Conservation (phyloP, 2,888 invertebrate genomes). For the Seira sanloemensis region DNA sequence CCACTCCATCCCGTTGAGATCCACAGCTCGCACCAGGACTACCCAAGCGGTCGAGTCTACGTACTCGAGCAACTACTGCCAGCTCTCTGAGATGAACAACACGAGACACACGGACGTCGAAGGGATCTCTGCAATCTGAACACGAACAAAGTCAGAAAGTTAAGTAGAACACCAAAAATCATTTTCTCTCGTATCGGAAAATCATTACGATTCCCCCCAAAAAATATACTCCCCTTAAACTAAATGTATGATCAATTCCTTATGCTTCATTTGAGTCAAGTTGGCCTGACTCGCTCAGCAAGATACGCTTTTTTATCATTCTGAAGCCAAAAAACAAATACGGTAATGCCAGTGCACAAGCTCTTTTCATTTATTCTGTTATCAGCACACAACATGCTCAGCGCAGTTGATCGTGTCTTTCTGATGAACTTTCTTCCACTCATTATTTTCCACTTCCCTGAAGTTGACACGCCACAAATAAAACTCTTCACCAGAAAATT, state of each 20-base stretch:
- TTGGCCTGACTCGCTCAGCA: background rate
- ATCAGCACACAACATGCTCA: no score
- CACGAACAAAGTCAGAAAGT: background rate
- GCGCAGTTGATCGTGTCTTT: no score
- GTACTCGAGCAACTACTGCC: slow-evolving; percentile 70
- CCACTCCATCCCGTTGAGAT: slow-evolving; percentile 68
- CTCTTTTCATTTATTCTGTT: no score
- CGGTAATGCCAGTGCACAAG: no score
- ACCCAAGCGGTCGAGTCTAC: slow-evolving; percentile 66
- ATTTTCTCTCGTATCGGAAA: background rate
- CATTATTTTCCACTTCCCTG: no score
- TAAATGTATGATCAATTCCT: background rate
- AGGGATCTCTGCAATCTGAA: slow-evolving; percentile 69
- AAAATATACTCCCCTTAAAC: background rate
- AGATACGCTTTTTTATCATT: background rate
- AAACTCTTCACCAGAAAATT: no score
- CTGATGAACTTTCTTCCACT: background rate
- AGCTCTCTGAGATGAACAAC: slow-evolving; percentile 63
- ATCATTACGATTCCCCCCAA: slow-evolving; percentile 18
- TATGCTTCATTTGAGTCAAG: background rate
- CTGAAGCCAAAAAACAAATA: background rate
- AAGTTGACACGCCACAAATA: background rate
- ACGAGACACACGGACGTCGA: slow-evolving; percentile 71
- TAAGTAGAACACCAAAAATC: background rate
- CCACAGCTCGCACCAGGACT: slow-evolving; percentile 64